Evolutionary conservation across 2,797 vertebrate species (phyloP).

Genomic region (Channa striata): DNA sequence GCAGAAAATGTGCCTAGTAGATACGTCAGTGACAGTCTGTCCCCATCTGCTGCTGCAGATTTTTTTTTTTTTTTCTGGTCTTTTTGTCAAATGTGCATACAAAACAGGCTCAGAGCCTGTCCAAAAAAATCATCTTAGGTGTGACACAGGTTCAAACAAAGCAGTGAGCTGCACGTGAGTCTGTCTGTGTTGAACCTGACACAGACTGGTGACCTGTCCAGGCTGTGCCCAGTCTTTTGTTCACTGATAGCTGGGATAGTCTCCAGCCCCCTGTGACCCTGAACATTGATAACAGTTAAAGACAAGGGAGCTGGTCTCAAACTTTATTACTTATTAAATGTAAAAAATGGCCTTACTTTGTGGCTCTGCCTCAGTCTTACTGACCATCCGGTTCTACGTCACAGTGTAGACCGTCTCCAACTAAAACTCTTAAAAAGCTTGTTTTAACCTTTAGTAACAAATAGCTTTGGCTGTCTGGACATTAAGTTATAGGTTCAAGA

Average conservation of each 20-base stretch:
- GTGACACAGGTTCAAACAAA: not conserved
- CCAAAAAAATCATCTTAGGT: not conserved
- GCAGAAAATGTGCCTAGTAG: conserved; percentile 50
- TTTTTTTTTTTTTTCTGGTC: too few relatives aligned
- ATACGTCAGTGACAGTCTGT: conserved; percentile 42
- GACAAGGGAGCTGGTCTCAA: too few relatives aligned
- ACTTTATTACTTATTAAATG: conserved; percentile 6
- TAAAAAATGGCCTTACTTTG: conserved; percentile 20
- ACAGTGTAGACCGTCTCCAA: not conserved
- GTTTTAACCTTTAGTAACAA: conserved; percentile 44
- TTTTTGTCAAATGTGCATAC: conserved; percentile 45
- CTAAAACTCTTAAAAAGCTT: conserved; percentile 39
- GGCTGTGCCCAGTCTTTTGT: too few relatives aligned
- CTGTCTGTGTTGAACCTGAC: too few relatives aligned
- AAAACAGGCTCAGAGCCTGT: conserved; percentile 17
- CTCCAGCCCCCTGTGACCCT: too few relatives aligned
- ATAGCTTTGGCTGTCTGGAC: conserved; percentile 3
- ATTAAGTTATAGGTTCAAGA: conserved; percentile 19
- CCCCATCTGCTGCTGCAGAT: conserved; percentile 58
- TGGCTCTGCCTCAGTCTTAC: not conserved
- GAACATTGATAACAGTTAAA: too few relatives aligned
- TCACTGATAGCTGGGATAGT: too few relatives aligned
- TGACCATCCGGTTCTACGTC: conserved; percentile 10
- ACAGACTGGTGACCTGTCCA: too few relatives aligned
- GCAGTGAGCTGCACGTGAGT: too few relatives aligned